phyloP scores from a whole-genome alignment of 1,140 invertebrate species.

The Microplitis demolitor region DNA sequence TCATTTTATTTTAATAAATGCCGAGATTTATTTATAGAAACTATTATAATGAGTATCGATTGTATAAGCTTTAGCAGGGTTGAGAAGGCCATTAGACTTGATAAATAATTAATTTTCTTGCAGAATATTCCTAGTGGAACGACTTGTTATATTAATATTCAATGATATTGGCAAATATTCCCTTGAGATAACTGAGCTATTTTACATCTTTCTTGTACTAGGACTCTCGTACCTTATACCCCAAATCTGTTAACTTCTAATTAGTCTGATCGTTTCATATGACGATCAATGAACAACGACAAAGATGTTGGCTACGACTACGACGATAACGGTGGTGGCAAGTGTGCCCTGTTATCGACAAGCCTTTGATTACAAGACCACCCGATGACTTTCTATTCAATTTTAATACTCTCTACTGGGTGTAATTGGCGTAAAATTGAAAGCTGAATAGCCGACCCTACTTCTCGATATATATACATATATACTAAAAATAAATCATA shows the following conservation, averaged over 20 bases:
- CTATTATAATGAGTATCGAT: too few species aligned
- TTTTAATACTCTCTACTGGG: conserved; percentile 31
- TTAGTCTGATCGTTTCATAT: conserved; percentile 40
- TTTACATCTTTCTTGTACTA: not conserved
- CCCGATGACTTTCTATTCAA: conserved; percentile 35
- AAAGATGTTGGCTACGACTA: too few species aligned
- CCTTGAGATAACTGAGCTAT: not conserved
- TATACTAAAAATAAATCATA: conserved; percentile 16
- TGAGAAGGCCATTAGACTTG: too few species aligned
- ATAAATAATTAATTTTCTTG: too few species aligned
- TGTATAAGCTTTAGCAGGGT: too few species aligned
- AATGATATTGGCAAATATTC: too few species aligned
- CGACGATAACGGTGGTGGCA: too few species aligned
- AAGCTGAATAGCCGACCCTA: conserved; percentile 4
- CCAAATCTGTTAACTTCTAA: conserved; percentile 32
- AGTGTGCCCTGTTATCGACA: conserved; percentile 36
- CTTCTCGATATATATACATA: not conserved
- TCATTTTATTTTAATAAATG: too few species aligned
- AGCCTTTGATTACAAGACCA: conserved; percentile 40
- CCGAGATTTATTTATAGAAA: too few species aligned
- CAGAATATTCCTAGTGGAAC: too few species aligned
- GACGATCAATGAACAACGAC: conserved; percentile 24
- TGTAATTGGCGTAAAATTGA: conserved; percentile 22
- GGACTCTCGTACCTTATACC: not conserved
- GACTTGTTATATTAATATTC: too few species aligned